Evolutionary conservation across 2,888 invertebrate species (phyloP), one percentile per base, ranked within the genome.

Genomic region (Dicycla oo): DNA sequence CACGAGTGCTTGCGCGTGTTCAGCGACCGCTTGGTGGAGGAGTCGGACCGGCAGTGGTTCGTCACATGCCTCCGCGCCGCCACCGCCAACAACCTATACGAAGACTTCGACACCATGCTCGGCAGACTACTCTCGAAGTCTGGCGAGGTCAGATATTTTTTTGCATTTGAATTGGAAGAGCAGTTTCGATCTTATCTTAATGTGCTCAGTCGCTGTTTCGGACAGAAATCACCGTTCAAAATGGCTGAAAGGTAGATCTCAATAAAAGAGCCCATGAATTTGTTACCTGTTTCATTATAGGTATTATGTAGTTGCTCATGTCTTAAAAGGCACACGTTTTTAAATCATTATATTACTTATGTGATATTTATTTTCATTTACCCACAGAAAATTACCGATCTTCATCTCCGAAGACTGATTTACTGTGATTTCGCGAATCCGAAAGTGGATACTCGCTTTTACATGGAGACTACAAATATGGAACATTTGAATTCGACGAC

Each of bases 341-440:
- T 8, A 7, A 20, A 26, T 43, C 20, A 26, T 43, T 60, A 40
- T 1, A 18, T n/a, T 26, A 4, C 11, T n/a, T 15, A 20, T n/a
- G 2, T 57, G 20, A 26, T 20, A 49, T n/a, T 34, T 60, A 61
- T 7, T 63, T 56, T 61, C 58, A 53, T 91, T 92, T 60, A n/a
- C 86, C 34, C 20, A 40, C 53, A 85, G 84, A 61, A 97, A 97
- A 97, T 99, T 63, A 97, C 97, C 2, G 99, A 99, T 90, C 95
- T 96, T 26, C 98, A 99, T 91, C 95, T 99, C 11, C 97, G 99
- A 71, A 98, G 97, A 86, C 95, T 99, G 76, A 97, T 99, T 74
- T 99, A 98, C 93, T 99, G 99, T 91, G 99, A 99, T 92, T 99
- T 99, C 91, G 98, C 98, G 0, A 99, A 99, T 94, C 98, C 99